phyloP scores from a whole-genome alignment of 2,888 invertebrate genomes.

The Nomada lathburiana region DNA sequence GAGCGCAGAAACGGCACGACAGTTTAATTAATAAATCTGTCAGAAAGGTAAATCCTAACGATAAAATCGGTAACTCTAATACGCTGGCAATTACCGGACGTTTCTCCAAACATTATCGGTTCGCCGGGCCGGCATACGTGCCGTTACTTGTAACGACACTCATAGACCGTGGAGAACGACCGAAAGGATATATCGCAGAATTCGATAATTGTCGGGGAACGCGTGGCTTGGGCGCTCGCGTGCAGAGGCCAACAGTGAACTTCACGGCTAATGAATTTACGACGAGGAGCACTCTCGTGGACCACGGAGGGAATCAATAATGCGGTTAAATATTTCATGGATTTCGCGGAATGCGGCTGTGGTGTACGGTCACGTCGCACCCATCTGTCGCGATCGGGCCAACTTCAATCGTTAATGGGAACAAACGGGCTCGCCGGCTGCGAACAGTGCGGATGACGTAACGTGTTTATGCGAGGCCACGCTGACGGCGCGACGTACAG shows the following conservation, averaged over 20 bases:
- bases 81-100: conserved; percentile 53
- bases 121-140: conserved; percentile 52
- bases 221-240: conserved; percentile 64
- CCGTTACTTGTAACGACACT: conserved; percentile 61
- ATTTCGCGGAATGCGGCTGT: conserved; percentile 79
- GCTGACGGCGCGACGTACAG: conserved; percentile 57
- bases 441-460: conserved; percentile 69
- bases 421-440: conserved; percentile 75
- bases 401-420: conserved; percentile 82
- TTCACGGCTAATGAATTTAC: conserved; percentile 77
- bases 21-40: conserved; percentile 56
- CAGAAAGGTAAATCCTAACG: conserved; percentile 42
- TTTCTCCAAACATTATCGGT: conserved; percentile 57
- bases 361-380: conserved; percentile 79
- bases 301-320: conserved; percentile 80
- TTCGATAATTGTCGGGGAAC: conserved; percentile 71
- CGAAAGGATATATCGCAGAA: conserved; percentile 71
- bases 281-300: conserved; percentile 74
- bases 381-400: conserved; percentile 81
- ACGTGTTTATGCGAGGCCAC: conserved; percentile 70
- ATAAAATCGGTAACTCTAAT: conserved; percentile 55
- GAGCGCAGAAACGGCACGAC: not conserved
- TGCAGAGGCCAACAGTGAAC: conserved; percentile 65
- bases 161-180: conserved; percentile 44
- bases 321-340: conserved; percentile 81